Evolutionary conservation across 2,888 invertebrate species (phyloP).

Genomic region (Rhagonycha lutea): DNA sequence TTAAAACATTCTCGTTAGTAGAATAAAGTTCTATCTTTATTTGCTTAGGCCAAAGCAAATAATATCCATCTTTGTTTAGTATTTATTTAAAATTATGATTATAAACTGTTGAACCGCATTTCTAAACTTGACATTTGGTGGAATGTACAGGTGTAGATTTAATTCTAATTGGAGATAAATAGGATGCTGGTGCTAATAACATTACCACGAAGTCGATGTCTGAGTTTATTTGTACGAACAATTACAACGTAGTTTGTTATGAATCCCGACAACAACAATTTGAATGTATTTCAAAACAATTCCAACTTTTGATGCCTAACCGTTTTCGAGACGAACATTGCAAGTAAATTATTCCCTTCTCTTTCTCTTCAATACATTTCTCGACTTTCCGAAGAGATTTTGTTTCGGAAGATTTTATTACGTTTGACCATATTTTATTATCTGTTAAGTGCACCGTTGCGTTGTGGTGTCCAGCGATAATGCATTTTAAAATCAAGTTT

Average conservation of each 20-base stretch:
- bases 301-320: background rate
- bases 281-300: background rate
- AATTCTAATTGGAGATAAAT: slow-evolving; percentile 12
- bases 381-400: background rate
- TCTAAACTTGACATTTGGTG: slow-evolving; percentile 14
- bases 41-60: slow-evolving; percentile 2
- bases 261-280: background rate
- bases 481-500: background rate
- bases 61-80: slow-evolving; percentile 15
- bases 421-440: background rate
- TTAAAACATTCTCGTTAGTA: background rate
- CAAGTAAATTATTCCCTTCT: background rate
- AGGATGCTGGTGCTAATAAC: slow-evolving; percentile 1
- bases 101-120: slow-evolving; percentile 17
- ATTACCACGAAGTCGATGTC: background rate
- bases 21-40: slow-evolving; percentile 13
- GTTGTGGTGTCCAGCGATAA: background rate
- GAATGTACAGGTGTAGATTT: slow-evolving; percentile 18
- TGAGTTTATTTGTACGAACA: background rate
- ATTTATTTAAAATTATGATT: slow-evolving; percentile 16
- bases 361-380: background rate
- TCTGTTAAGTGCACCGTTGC: background rate
- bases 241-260: background rate
- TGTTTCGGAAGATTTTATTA: background rate
- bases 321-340: background rate